Percentiles rank a stretch among this genome's conserved stretches.
These are phyloP conservation scores for Hydrolagus colliei DNA, from an alignment of 2,797 vertebrate genomes.

Conservation along the genomic window DNA sequence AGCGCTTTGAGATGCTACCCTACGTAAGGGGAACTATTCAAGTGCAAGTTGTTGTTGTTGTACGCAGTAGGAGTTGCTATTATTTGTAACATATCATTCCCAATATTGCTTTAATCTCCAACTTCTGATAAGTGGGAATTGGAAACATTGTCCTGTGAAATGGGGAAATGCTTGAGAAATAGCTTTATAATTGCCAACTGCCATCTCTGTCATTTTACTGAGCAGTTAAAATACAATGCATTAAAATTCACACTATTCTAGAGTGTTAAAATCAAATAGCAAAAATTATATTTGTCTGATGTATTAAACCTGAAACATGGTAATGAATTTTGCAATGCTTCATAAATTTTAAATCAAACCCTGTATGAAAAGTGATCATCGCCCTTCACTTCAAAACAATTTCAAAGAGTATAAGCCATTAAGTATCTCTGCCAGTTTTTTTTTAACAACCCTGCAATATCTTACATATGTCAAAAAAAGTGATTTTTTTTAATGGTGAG, in stretches of 20 bases:
- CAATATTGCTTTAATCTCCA: too few species aligned
- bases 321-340: slow-evolving; percentile 26
- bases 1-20: too few species aligned
- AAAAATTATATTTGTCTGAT: slow-evolving; percentile 17
- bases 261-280: not conserved
- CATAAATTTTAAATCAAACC: not conserved
- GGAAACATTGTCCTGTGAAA: too few species aligned
- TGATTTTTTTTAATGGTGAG: not conserved
- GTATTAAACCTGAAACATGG: slow-evolving; percentile 2
- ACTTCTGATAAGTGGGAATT: too few species aligned
- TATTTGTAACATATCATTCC: too few species aligned
- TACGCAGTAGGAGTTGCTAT: too few species aligned
- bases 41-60: too few species aligned
- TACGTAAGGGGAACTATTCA: too few species aligned
- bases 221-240: not conserved
- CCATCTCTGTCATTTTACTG: not conserved
- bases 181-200: not conserved
- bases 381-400: slow-evolving; percentile 14
- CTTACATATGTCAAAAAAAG: not conserved
- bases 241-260: not conserved
- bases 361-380: not conserved
- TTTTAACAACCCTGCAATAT: not conserved
- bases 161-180: too few species aligned
- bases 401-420: slow-evolving; percentile 8
- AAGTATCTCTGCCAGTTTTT: not conserved